A percentile compares a stretch with the other conserved stretches of the same genome.
phyloP scores from a whole-genome alignment of 1,140 invertebrate genomes.

The Mamestra configurata region DNA sequence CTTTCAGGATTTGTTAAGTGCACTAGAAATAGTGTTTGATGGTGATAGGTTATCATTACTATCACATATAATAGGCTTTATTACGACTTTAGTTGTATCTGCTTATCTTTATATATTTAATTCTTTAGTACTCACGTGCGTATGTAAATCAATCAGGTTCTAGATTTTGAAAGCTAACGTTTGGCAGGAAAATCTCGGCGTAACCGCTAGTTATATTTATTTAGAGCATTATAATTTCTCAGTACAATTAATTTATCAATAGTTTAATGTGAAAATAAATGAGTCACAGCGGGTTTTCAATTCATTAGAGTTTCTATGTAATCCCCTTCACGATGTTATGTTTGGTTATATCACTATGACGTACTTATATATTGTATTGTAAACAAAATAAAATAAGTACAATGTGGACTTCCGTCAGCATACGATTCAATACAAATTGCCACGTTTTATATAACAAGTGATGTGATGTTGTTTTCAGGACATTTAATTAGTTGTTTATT shows the following conservation, averaged over 20 bases:
- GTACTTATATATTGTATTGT: neutral
- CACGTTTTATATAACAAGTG: slow-evolving; percentile 8
- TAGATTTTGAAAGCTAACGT: too few relatives aligned
- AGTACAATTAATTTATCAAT: neutral
- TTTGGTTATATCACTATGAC: slow-evolving; percentile 14
- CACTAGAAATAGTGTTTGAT: too few relatives aligned
- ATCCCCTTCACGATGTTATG: neutral
- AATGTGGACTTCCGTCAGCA: neutral
- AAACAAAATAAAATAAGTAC: slow-evolving; percentile 17
- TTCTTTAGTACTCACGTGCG: too few relatives aligned
- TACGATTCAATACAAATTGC: neutral
- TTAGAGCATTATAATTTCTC: neutral
- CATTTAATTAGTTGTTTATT: neutral
- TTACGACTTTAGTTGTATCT: too few relatives aligned
- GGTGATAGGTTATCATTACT: too few relatives aligned
- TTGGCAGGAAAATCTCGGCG: too few relatives aligned
- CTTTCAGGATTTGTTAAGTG: too few relatives aligned
- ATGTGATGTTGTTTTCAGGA: neutral
- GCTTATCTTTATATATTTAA: too few relatives aligned
- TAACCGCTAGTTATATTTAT: neutral
- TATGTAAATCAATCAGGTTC: too few relatives aligned
- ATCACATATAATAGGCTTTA: too few relatives aligned
- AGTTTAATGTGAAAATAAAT: slow-evolving; percentile 14
- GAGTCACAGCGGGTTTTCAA: slow-evolving; percentile 2
- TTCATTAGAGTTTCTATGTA: neutral